Evolutionary conservation across 2,797 vertebrate species (phyloP).

Genomic region (Pelobates cultripes): DNA sequence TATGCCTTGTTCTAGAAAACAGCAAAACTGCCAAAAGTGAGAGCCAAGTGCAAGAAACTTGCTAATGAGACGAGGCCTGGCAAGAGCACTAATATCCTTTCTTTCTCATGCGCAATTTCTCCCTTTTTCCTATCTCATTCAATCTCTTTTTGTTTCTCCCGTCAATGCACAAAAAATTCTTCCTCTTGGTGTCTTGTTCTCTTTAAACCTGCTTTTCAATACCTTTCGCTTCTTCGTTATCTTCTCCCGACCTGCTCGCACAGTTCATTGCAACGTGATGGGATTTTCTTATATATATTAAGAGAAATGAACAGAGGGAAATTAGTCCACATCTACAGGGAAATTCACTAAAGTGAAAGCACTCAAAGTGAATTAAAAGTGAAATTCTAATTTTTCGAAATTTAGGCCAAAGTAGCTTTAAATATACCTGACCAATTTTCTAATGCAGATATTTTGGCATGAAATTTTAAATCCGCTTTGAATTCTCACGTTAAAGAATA

Average conservation of each 20-base stretch:
- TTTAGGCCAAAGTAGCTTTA: too few relatives aligned
- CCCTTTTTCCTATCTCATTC: slow-evolving; percentile 1
- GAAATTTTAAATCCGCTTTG: too few relatives aligned
- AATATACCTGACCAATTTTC: too few relatives aligned
- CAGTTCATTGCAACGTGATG: neutral
- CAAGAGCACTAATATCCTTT: slow-evolving; percentile 17
- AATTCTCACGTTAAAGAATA: too few relatives aligned
- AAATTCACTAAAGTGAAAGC: too few relatives aligned
- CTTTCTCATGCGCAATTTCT: slow-evolving; percentile 5
- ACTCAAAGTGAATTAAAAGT: too few relatives aligned
- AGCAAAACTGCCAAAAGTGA: slow-evolving; percentile 56
- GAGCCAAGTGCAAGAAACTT: slow-evolving; percentile 55
- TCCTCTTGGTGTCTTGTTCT: neutral
- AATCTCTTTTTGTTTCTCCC: neutral
- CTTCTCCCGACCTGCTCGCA: neutral
- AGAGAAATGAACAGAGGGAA: too few relatives aligned
- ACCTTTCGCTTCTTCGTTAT: neutral
- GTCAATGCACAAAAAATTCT: neutral
- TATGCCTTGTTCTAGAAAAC: slow-evolving; percentile 55
- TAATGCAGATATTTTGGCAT: too few relatives aligned
- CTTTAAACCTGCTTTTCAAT: neutral
- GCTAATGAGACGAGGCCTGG: slow-evolving; percentile 47
- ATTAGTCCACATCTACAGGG: too few relatives aligned
- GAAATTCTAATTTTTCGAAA: too few relatives aligned
- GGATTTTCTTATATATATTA: neutral